Conservation (phyloP, 2,797 vertebrate genomes). For the Chlorospingus semifuscus region DNA sequence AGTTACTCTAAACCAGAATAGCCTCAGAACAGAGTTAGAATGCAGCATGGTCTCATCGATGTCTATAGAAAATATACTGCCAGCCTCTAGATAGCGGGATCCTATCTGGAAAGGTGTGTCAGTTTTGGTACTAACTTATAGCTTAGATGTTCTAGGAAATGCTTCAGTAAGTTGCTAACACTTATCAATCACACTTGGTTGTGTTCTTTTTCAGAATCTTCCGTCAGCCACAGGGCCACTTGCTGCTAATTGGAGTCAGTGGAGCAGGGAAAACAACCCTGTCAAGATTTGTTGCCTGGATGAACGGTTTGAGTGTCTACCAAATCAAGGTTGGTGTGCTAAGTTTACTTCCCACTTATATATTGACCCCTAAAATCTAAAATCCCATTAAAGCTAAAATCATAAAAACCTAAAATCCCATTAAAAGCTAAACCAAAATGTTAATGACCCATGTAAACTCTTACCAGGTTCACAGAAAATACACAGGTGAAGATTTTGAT, state of each 20-base stretch:
- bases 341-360: not conserved
- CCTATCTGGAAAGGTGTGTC: not conserved
- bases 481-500: slow-evolving; percentile 98
- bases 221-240: slow-evolving; percentile 97
- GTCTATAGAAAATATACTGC: not conserved
- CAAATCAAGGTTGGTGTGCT: slow-evolving; percentile 90
- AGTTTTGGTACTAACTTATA: not conserved
- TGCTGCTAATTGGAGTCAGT: slow-evolving; percentile 96
- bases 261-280: slow-evolving; percentile 97
- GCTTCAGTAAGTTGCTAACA: not conserved
- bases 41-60: not conserved
- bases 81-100: not conserved
- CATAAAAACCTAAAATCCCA: not conserved
- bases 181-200: not conserved
- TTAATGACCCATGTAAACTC: not conserved
- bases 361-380: not conserved
- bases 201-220: slow-evolving; percentile 86
- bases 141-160: not conserved
- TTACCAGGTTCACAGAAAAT: slow-evolving; percentile 93
- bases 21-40: not conserved
- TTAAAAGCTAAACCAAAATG: not conserved
- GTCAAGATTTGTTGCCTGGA: slow-evolving; percentile 98
- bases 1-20: not conserved
- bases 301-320: slow-evolving; percentile 98
- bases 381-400: too few species aligned